Evolutionary conservation across 2,888 invertebrate species (phyloP).

Genomic region (Ophioninae sp.): DNA sequence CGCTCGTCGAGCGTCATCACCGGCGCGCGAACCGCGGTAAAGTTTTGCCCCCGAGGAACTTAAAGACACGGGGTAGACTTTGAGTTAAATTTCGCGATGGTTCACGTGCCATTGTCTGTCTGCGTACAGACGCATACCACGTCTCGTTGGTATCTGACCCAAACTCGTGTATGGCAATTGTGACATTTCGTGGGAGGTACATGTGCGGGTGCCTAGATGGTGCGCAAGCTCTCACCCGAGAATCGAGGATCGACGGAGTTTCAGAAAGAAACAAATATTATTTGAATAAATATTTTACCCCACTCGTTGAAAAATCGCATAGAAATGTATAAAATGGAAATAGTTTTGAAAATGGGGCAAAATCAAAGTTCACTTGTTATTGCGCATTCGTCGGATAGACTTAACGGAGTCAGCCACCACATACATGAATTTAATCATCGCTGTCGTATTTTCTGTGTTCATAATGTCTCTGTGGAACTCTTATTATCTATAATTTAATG

Average conservation of each 20-base stretch:
- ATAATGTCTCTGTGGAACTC: no score
- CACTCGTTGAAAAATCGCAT: no score
- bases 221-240: background rate
- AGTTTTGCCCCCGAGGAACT: slow-evolving; percentile 49
- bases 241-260: background rate
- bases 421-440: no score
- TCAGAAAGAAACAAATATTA: background rate
- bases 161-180: slow-evolving; percentile 6
- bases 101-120: slow-evolving; percentile 12
- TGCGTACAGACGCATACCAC: slow-evolving; percentile 14
- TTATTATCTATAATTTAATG: no score
- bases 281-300: background rate
- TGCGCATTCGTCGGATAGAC: no score
- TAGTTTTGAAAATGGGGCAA: no score
- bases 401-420: no score
- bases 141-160: slow-evolving; percentile 1
- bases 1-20: slow-evolving; percentile 42
- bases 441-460: no score
- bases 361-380: no score
- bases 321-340: no score
- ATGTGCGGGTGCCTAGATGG: background rate
- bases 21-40: slow-evolving; percentile 16
- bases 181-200: background rate
- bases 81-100: slow-evolving; percentile 50
- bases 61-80: slow-evolving; percentile 44